Percentiles rank a stretch among this genome's conserved stretches.
Evolutionary conservation across 64 coral and sea anemone species (phyloP).

Genomic region (Montipora foliosa): DNA sequence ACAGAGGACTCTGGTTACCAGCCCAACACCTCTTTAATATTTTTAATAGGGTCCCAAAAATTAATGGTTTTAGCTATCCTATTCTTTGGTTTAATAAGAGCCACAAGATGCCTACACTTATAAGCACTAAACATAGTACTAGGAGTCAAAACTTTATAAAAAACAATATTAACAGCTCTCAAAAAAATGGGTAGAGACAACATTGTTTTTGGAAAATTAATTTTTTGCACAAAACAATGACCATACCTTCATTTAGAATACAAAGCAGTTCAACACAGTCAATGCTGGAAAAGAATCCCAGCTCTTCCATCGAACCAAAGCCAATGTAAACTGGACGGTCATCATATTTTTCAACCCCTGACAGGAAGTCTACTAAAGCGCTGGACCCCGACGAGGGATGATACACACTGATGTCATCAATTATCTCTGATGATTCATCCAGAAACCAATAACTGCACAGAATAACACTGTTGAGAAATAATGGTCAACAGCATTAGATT

Average conservation of each 20-base stretch:
- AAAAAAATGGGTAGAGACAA: background rate
- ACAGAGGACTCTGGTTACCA: no score
- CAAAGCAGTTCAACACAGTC: constrained; percentile 85
- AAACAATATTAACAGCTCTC: background rate
- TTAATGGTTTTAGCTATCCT: no score
- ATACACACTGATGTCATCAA: constrained; percentile 70
- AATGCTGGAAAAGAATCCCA: constrained; percentile 89
- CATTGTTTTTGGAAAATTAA: background rate
- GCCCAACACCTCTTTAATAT: no score
- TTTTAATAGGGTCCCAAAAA: no score
- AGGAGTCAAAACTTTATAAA: no score
- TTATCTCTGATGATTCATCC: constrained; percentile 63
- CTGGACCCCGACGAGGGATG: constrained; percentile 58
- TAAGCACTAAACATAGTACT: no score
- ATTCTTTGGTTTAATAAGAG: no score
- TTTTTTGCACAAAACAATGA: background rate
- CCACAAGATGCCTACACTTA: no score
- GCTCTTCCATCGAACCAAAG: constrained; percentile 96
- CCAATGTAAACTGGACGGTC: constrained; percentile 82
- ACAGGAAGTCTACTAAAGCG: constrained; percentile 66
- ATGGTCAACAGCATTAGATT: background rate
- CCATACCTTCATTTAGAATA: constrained; percentile 83
- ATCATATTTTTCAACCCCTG: constrained; percentile 39
- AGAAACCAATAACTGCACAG: constrained; percentile 87
- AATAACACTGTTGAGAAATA: constrained; percentile 45